Percentiles rank a stretch among this genome's conserved stretches.
Conservation (phyloP, 2,888 invertebrate species). For the Drosophila paramelanica region DNA sequence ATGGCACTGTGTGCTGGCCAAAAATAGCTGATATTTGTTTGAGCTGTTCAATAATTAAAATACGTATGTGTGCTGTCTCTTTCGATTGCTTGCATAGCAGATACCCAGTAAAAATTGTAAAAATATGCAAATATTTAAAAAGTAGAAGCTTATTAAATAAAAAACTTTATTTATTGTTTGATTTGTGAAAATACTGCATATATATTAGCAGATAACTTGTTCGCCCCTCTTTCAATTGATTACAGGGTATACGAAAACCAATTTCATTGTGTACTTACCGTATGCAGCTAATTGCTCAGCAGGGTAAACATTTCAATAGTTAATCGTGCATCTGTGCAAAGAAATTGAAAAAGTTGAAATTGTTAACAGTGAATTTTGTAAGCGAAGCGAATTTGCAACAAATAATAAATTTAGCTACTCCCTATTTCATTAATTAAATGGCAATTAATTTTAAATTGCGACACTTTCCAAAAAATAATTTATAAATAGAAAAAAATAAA, state of each 20-base stretch:
- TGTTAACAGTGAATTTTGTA: background rate
- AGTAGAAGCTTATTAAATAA: too few species aligned
- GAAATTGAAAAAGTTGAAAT: constrained; percentile 6
- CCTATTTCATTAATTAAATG: constrained; percentile 26
- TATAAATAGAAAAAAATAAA: constrained; percentile 11
- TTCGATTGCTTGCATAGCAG: too few species aligned
- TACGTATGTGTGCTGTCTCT: too few species aligned
- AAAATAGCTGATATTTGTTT: constrained; percentile 12
- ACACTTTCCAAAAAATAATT: constrained; percentile 59
- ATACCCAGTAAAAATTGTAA: too few species aligned
- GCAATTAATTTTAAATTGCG: constrained; percentile 71
- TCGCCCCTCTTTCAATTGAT: background rate
- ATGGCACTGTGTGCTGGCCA: constrained; percentile 5
- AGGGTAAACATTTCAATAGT: constrained; percentile 32
- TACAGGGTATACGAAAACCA: constrained; percentile 5
- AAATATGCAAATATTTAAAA: too few species aligned
- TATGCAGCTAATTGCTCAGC: constrained; percentile 40
- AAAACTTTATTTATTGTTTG: too few species aligned
- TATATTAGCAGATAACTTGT: too few species aligned
- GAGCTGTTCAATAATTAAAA: constrained; percentile 18
- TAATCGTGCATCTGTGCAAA: constrained; percentile 26
- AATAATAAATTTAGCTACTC: constrained; percentile 31
- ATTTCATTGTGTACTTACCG: constrained; percentile 36
- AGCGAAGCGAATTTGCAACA: constrained; percentile 21
- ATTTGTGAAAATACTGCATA: too few species aligned